Conservation (phyloP, 2,888 invertebrate species). For the Drosophila subquinaria region DNA sequence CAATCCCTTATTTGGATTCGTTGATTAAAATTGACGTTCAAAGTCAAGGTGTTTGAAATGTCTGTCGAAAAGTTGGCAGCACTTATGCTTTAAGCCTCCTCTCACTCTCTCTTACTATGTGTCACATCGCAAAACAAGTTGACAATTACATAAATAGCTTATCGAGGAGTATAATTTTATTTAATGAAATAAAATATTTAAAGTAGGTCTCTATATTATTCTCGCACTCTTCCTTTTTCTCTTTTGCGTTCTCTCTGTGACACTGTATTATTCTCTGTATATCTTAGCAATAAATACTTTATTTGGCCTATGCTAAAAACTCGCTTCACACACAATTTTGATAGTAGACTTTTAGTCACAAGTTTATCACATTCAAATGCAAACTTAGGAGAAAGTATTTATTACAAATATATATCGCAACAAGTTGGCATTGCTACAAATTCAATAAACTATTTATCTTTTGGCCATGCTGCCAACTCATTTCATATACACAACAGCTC, state of each 20-base stretch:
- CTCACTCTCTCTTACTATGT: background rate
- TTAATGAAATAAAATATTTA: too few relatives aligned
- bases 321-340: background rate
- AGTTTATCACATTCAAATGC: background rate
- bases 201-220: too few relatives aligned
- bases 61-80: background rate
- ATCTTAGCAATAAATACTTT: background rate
- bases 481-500: background rate
- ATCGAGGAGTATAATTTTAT: background rate
- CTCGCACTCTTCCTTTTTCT: background rate
- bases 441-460: background rate
- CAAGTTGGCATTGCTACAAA: conserved; percentile 7
- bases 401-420: background rate
- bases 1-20: background rate
- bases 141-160: background rate
- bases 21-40: too few relatives aligned
- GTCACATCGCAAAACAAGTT: background rate
- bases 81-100: too few relatives aligned
- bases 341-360: background rate
- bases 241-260: background rate
- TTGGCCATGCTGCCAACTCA: background rate
- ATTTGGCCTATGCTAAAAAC: background rate
- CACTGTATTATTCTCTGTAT: background rate
- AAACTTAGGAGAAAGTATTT: background rate
- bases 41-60: too few relatives aligned